Conservation (phyloP, 2,888 invertebrate species). For the Epistrophella euchroma region DNA sequence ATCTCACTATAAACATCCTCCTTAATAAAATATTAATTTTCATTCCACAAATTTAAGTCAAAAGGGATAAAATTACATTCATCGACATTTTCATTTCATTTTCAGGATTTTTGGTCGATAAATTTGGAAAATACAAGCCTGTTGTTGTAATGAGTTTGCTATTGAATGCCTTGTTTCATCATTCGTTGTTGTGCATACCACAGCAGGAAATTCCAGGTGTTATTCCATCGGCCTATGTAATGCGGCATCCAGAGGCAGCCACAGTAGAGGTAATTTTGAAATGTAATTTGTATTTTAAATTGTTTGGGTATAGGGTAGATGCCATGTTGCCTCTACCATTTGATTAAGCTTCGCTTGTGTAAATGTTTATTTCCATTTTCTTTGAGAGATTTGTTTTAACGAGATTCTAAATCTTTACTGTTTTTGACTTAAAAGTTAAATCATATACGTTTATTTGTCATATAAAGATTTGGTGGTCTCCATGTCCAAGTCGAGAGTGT, state of each 20-base stretch:
- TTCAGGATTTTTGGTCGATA: slow-evolving; percentile 92
- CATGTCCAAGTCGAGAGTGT: slow-evolving; percentile 91
- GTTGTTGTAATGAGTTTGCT: slow-evolving; percentile 91
- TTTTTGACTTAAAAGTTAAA: background rate
- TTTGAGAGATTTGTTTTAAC: background rate
- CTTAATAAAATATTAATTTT: background rate
- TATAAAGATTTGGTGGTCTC: slow-evolving; percentile 92
- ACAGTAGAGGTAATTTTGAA: slow-evolving; percentile 87
- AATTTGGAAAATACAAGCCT: slow-evolving; percentile 93
- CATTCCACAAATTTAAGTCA: background rate
- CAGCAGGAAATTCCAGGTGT: slow-evolving; percentile 91
- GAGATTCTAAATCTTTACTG: too few species aligned
- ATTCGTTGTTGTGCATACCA: slow-evolving; percentile 91
- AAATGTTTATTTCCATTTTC: background rate
- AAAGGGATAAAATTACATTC: background rate
- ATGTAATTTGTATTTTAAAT: slow-evolving; percentile 33
- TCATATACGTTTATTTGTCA: background rate
- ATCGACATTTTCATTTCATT: background rate
- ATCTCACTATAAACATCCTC: background rate
- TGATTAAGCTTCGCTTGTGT: background rate
- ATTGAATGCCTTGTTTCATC: slow-evolving; percentile 91
- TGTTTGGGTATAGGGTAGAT: background rate
- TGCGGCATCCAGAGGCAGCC: slow-evolving; percentile 89
- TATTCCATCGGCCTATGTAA: slow-evolving; percentile 90
- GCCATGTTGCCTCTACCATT: background rate